Evolutionary conservation across 2,797 vertebrate genomes (phyloP), one percentile per base, ranked within the genome.

Genomic region (Enteromius anoplus): DNA sequence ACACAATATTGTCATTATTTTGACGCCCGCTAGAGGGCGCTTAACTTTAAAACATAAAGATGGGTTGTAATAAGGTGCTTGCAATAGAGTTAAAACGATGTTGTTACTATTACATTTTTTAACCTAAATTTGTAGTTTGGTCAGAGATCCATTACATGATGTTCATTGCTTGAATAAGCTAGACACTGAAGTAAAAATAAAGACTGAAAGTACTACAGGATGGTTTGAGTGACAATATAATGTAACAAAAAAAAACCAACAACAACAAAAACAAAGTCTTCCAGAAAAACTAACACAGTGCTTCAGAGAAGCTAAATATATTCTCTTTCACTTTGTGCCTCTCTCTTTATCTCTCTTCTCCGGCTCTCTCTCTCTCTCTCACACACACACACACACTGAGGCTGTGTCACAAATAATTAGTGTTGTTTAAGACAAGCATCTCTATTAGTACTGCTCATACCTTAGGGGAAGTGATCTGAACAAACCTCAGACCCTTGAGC

Each of bases 351-450:
- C 81, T 53, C 71, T 78, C 29, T 79, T 26, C 26, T 26, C 26
- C 26, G 26, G 1, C 26, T 26, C 26, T 26, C 26, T 80, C 14
- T 29, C n/a, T 42, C n/a, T 53, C 65, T 32, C 72, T 6, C 71
- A 19, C 69, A 45, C 17, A 62, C n/a, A 53, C 32, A 72, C 37
- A 34, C n/a, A 65, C 76, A 78, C 75, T 66, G 17, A 34, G 9
- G 26, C 62, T 55, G 29, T 69, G 37, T 70, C 78, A 84, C 73
- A 81, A 32, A 62, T 71, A 76, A 85, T 85, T 73, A 86, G 80
- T 80, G 83, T 26, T 68, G 81, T 81, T 86, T 85, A 78, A 83
- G 32, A 60, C 58, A 37, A 78, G 29, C 23, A 10, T 72, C 32
- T 62, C 32, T 58, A 55, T 68, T 60, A 26, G 64, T 53, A 55